Conservation (phyloP, 2,888 invertebrate genomes). For the Noctuana brunneofusca region DNA sequence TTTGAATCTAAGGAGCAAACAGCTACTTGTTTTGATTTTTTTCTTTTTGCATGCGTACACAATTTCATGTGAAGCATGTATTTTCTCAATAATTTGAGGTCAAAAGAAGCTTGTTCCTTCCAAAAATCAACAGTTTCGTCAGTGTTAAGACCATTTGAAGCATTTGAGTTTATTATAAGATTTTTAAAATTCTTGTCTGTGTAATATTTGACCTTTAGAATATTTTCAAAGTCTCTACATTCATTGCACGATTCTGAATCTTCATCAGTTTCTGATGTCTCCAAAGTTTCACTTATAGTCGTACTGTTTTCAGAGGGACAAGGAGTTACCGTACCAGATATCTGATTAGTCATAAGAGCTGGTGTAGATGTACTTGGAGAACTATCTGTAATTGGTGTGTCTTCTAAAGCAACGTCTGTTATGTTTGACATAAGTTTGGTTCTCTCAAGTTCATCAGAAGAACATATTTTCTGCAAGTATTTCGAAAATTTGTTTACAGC, state of each 20-base stretch:
- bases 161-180: not conserved
- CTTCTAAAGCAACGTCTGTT: too few species aligned
- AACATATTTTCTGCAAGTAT: not conserved
- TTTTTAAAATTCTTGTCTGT: not conserved
- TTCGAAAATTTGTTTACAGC: not conserved
- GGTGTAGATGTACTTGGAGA: not conserved
- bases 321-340: not conserved
- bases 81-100: not conserved
- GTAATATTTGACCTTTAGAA: not conserved
- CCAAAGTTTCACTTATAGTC: not conserved
- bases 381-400: too few species aligned
- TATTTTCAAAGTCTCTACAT: constrained; percentile 2
- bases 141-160: not conserved
- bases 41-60: not conserved
- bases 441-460: not conserved
- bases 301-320: not conserved
- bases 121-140: not conserved
- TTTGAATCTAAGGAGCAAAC: not conserved
- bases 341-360: not conserved
- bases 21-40: not conserved
- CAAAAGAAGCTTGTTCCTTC: not conserved
- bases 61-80: not conserved
- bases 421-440: not conserved
- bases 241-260: not conserved
- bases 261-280: not conserved